Percentiles rank a stretch among this genome's conserved stretches.
Evolutionary conservation across 1,140 invertebrate genomes (phyloP).

Genomic region (Branchinecta lindahli): DNA sequence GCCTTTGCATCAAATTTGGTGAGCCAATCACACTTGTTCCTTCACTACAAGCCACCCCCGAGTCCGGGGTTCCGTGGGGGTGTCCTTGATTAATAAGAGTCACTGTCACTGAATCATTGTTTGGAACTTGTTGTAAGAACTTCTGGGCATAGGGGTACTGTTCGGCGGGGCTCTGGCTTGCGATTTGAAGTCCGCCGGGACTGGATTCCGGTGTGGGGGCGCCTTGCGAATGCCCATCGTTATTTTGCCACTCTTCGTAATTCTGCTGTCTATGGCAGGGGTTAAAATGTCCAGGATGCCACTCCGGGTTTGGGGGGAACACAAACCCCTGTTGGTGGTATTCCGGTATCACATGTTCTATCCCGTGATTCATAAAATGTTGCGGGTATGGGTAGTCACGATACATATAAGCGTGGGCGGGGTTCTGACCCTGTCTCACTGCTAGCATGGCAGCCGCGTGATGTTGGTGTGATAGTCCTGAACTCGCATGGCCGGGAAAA

Average conservation of each 20-base stretch:
- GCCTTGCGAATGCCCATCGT: not conserved
- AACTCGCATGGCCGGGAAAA: not conserved
- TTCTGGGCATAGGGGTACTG: not conserved
- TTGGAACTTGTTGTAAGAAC: not conserved
- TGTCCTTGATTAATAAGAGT: not conserved
- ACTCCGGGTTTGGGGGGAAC: not conserved
- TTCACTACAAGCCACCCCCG: conserved; percentile 26
- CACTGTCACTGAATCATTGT: conserved; percentile 6
- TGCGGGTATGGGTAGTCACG: not conserved
- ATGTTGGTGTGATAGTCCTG: not conserved
- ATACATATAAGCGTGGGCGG: not conserved
- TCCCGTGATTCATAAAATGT: conserved; percentile 3
- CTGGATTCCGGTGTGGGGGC: not conserved
- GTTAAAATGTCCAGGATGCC: not conserved
- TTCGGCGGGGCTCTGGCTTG: not conserved
- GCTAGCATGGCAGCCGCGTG: not conserved
- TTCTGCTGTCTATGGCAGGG: not conserved
- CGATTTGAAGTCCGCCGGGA: not conserved
- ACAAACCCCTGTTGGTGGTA: not conserved
- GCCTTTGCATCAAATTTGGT: conserved; percentile 29
- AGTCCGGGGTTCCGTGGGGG: conserved; percentile 24
- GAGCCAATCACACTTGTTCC: conserved; percentile 25
- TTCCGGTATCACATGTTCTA: not conserved
- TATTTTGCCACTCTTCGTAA: not conserved
- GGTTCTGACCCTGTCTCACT: not conserved